Evolutionary conservation across 2,888 invertebrate genomes (phyloP).

Genomic region (Limenitis camilla): DNA sequence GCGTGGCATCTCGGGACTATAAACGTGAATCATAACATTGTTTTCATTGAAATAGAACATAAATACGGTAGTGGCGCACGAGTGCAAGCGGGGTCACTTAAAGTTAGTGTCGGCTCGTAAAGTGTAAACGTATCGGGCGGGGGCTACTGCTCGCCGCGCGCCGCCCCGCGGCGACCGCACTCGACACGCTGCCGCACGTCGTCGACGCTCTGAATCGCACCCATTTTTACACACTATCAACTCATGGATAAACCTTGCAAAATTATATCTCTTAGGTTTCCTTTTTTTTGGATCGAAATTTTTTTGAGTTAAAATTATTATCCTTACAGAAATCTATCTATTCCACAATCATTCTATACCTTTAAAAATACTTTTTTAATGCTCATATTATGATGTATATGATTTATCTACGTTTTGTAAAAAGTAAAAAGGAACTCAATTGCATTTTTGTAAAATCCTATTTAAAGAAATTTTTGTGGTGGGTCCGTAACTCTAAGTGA

Average conservation of each 20-base stretch:
- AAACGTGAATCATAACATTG: constrained; percentile 33
- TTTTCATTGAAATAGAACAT: constrained; percentile 63
- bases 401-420: too few relatives aligned
- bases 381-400: too few relatives aligned
- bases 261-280: constrained; percentile 20
- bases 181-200: constrained; percentile 69
- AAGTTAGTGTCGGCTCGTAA: constrained; percentile 71
- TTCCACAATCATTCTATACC: too few relatives aligned
- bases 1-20: background rate
- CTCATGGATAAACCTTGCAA: constrained; percentile 32
- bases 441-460: too few relatives aligned
- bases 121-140: constrained; percentile 68
- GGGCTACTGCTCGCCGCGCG: constrained; percentile 35
- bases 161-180: constrained; percentile 72
- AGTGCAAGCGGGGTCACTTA: constrained; percentile 65
- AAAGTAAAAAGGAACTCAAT: too few relatives aligned
- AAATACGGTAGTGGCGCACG: constrained; percentile 60
- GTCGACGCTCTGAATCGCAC: constrained; percentile 69
- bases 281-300: too few relatives aligned
- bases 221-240: constrained; percentile 53
- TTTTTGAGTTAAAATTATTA: too few relatives aligned
- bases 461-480: too few relatives aligned
- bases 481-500: too few relatives aligned
- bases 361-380: too few relatives aligned
- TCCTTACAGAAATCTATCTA: background rate